A percentile compares a stretch with the other conserved stretches of the same genome.
These are phyloP conservation scores for Megalonaias nervosa DNA, from an alignment of 1,140 invertebrate genomes.

Conservation along the genomic window DNA sequence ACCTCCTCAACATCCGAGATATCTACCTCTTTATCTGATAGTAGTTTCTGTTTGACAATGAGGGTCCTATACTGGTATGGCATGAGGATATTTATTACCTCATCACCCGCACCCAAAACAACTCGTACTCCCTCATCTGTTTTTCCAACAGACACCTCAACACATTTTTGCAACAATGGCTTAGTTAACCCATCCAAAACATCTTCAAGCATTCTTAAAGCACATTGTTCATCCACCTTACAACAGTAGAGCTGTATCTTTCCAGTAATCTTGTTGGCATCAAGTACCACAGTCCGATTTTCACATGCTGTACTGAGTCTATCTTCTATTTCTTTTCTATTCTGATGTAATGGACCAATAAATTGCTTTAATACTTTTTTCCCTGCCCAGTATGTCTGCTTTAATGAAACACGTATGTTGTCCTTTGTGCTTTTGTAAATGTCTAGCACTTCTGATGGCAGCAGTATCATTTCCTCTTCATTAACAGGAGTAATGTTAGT, in stretches of 20 bases:
- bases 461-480: slow-evolving; percentile 5
- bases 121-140: slow-evolving; percentile 18
- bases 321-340: slow-evolving; percentile 41
- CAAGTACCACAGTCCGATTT: slow-evolving; percentile 39
- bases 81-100: slow-evolving; percentile 33
- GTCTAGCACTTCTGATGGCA: slow-evolving; percentile 23
- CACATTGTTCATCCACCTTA: not conserved
- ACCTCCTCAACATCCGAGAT: slow-evolving; percentile 8
- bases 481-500: slow-evolving; percentile 53
- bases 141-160: slow-evolving; percentile 31
- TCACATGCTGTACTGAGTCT: slow-evolving; percentile 15
- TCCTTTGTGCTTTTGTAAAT: slow-evolving; percentile 39
- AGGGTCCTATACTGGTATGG: slow-evolving; percentile 41
- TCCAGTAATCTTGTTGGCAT: slow-evolving; percentile 46
- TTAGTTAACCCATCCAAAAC: slow-evolving; percentile 18
- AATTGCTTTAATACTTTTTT: slow-evolving; percentile 40
- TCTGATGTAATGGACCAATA: slow-evolving; percentile 49
- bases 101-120: slow-evolving; percentile 34
- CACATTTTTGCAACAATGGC: slow-evolving; percentile 26
- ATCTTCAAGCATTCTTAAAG: slow-evolving; percentile 4
- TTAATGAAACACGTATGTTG: slow-evolving; percentile 26
- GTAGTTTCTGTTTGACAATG: slow-evolving; percentile 25
- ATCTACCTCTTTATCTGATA: slow-evolving; percentile 1
- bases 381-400: slow-evolving; percentile 44
- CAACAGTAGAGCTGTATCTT: slow-evolving; percentile 44